Evolutionary conservation across 2,113 vertebrate species (phyloP).

Genomic region (Copsychus sechellarum): DNA sequence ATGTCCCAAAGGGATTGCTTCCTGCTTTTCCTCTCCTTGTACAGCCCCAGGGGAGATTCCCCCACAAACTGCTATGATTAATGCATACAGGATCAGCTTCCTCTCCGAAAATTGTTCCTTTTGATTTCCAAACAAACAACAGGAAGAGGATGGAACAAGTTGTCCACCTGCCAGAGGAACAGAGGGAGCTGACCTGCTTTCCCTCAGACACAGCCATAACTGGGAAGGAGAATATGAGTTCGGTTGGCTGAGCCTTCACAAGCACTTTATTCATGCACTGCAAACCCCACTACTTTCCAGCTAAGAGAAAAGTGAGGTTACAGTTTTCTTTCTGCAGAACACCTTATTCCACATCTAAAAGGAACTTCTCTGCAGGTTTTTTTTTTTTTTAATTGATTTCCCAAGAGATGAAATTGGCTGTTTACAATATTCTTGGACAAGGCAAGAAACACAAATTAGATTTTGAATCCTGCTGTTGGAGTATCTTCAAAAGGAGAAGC

Average conservation of each 20-base stretch:
- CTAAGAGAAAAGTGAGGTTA: not conserved
- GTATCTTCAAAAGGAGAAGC: not conserved
- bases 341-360: not conserved
- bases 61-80: not conserved
- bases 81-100: not conserved
- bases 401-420: not conserved
- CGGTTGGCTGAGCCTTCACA: constrained; percentile 3
- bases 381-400: not conserved
- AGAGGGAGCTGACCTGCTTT: constrained; percentile 35
- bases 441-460: not conserved
- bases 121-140: constrained; percentile 12
- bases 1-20: not conserved
- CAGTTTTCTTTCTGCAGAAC: not conserved
- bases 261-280: not conserved
- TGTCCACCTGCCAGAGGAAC: constrained; percentile 2
- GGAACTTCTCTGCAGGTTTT: not conserved
- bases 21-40: not conserved
- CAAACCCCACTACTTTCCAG: not conserved
- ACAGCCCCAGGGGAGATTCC: not conserved
- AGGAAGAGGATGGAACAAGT: constrained; percentile 4
- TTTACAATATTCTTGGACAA: not conserved
- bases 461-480: not conserved
- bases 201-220: not conserved
- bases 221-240: not conserved
- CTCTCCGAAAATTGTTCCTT: not conserved